These are phyloP conservation scores for Azorinus chamasolen DNA, from an alignment of 2,888 invertebrate species.

Conservation along the genomic window DNA sequence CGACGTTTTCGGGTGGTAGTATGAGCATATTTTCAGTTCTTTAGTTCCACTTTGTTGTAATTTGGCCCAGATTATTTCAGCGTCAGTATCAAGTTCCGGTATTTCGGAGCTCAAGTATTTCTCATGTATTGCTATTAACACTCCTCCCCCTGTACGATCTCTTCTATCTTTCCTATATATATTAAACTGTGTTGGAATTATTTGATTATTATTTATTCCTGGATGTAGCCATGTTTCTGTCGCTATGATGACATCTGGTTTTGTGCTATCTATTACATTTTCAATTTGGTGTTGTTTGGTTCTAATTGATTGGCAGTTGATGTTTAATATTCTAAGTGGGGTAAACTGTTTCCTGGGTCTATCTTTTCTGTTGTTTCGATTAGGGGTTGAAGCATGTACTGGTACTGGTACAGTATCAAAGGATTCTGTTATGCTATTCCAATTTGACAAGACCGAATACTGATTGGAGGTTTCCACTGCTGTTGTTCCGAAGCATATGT, in stretches of 20 bases:
- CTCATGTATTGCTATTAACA: constrained; percentile 4
- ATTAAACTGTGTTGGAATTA: constrained; percentile 1
- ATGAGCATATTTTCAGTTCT: constrained; percentile 4
- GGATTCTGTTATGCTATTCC: too few relatives aligned
- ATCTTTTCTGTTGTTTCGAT: too few relatives aligned
- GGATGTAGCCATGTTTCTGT: constrained; percentile 16
- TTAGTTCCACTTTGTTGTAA: neutral
- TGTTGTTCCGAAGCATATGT: constrained; percentile 4
- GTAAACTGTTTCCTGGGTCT: neutral
- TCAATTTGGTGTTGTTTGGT: constrained; percentile 12
- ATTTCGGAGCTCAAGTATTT: neutral
- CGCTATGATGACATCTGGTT: constrained; percentile 22
- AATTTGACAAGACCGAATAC: too few relatives aligned
- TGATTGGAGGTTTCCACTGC: too few relatives aligned
- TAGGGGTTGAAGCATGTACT: too few relatives aligned
- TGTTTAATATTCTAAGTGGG: constrained; percentile 19
- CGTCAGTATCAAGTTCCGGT: constrained; percentile 17
- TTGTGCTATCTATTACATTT: constrained; percentile 26
- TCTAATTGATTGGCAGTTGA: constrained; percentile 29
- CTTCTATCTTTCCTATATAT: neutral
- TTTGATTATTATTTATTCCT: constrained; percentile 8
- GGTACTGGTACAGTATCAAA: too few relatives aligned
- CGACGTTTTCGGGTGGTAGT: constrained; percentile 29
- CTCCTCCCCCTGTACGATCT: constrained; percentile 1
- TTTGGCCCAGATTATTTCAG: constrained; percentile 12